Evolutionary conservation across 2,113 vertebrate genomes (phyloP).

Genomic region (Spermophilus dauricus): DNA sequence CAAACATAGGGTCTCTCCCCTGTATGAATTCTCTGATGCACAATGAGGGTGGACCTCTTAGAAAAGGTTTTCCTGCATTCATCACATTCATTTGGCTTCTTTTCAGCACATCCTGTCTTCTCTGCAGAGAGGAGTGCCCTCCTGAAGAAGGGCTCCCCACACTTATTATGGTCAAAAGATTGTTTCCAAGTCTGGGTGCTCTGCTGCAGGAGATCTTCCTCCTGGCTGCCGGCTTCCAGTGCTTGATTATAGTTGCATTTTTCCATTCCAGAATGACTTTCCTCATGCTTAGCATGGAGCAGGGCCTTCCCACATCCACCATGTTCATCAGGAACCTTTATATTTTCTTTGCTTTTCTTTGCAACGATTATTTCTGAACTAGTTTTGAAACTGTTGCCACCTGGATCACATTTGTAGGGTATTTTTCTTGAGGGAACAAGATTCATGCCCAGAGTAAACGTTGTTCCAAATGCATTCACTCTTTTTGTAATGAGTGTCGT

Average conservation of each 20-base stretch:
- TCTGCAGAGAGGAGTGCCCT: neutral
- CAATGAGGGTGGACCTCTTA: neutral
- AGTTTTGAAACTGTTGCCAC: neutral
- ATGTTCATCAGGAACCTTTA: neutral
- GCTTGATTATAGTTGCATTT: neutral
- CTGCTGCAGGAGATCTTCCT: neutral
- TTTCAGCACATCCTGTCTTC: neutral
- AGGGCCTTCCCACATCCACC: neutral
- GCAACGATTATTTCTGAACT: neutral
- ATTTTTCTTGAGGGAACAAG: slow-evolving; percentile 14
- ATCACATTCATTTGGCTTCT: neutral
- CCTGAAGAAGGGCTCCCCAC: neutral
- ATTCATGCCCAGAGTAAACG: neutral
- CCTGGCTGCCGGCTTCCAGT: neutral
- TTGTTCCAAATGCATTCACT: neutral
- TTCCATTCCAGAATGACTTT: neutral
- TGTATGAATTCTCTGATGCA: neutral
- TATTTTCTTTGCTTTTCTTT: neutral
- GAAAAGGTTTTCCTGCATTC: neutral
- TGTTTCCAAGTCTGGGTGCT: neutral
- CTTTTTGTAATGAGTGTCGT: neutral
- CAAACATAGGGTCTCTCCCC: slow-evolving; percentile 6
- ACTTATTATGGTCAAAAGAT: neutral
- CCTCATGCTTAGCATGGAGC: neutral
- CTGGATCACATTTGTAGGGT: neutral